Evolutionary conservation across 2,113 vertebrate species (phyloP).

Genomic region (Charadrius vociferus): DNA sequence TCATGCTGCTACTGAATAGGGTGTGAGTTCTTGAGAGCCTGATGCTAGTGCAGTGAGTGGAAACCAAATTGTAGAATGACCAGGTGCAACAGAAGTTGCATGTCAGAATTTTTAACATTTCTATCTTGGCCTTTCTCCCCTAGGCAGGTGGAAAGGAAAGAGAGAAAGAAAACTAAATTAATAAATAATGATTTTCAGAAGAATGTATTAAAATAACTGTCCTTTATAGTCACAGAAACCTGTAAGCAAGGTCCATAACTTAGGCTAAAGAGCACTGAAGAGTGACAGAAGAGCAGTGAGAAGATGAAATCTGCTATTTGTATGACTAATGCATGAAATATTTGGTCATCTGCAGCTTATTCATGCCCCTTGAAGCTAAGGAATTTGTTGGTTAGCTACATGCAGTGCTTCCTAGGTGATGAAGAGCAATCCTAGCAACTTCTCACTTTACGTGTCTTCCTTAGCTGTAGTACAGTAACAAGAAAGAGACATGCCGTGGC

Average conservation of each 20-base stretch:
- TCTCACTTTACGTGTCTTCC: neutral
- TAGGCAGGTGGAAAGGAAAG: neutral
- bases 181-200: neutral
- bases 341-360: neutral
- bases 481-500: neutral
- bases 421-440: neutral
- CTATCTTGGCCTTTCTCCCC: neutral
- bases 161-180: neutral
- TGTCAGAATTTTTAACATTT: neutral
- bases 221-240: neutral
- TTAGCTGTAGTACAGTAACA: neutral
- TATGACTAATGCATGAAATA: neutral
- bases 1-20: neutral
- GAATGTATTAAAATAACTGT: neutral
- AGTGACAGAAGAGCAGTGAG: neutral
- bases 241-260: neutral
- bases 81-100: neutral
- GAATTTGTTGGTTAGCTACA: neutral
- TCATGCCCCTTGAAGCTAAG: neutral
- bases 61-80: neutral
- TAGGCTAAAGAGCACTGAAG: neutral
- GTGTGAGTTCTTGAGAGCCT: neutral
- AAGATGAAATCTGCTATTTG: neutral
- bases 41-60: neutral
- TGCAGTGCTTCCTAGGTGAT: neutral